Percentiles rank a stretch among this genome's conserved stretches.
Evolutionary conservation across 2,113 vertebrate genomes (phyloP).

Genomic region (Jacana jacana): DNA sequence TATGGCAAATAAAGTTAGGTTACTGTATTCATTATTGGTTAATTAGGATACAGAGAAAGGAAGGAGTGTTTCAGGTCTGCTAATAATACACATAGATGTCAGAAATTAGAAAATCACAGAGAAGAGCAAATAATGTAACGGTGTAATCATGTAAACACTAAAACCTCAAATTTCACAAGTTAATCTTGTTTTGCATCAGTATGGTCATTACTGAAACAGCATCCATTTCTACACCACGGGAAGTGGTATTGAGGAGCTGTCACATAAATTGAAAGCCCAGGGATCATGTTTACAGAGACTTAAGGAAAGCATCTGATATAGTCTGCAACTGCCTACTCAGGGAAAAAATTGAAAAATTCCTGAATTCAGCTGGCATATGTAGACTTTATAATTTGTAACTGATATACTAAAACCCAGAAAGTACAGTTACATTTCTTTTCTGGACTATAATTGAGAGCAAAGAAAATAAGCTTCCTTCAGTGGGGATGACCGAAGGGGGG

Average conservation of each 20-base stretch:
- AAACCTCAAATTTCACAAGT: conserved; percentile 30
- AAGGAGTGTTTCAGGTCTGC: not conserved
- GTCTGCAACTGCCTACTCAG: not conserved
- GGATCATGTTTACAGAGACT: not conserved
- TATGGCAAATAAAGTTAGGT: not conserved
- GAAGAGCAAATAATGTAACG: not conserved
- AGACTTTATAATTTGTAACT: not conserved
- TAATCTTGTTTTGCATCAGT: conserved; percentile 34
- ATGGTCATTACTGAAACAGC: conserved; percentile 27
- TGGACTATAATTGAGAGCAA: not conserved
- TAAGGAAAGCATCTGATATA: not conserved
- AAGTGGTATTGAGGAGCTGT: conserved; percentile 21
- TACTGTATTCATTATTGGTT: not conserved
- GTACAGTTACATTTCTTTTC: not conserved
- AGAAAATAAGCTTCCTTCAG: not conserved
- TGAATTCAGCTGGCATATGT: not conserved
- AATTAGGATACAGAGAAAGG: not conserved
- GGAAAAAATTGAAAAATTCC: not conserved
- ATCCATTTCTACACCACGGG: not conserved
- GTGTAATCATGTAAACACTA: not conserved
- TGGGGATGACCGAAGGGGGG: not conserved
- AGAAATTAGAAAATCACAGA: not conserved
- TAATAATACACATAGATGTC: not conserved
- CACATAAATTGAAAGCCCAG: not conserved
- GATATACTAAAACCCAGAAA: not conserved